phyloP scores from a whole-genome alignment of 2,888 invertebrate genomes.

The Lymantria monacha region DNA sequence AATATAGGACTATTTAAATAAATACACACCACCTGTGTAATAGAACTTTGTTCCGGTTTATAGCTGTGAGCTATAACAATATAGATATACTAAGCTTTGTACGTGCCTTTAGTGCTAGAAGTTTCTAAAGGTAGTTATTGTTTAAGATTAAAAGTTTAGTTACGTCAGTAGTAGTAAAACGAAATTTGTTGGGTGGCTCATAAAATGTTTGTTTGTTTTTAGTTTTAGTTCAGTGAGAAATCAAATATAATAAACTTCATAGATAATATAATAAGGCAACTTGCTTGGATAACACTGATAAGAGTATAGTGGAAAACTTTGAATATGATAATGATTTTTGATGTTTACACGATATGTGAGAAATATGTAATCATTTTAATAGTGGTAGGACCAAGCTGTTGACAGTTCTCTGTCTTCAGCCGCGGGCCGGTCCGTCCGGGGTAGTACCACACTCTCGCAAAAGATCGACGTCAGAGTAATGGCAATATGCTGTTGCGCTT shows the following conservation, averaged over 20 bases:
- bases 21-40: no score
- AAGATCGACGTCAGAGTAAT: no score
- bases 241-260: neutral
- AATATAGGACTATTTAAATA: no score
- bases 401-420: no score
- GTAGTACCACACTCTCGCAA: no score
- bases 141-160: constrained; percentile 14
- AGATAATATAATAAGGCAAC: neutral
- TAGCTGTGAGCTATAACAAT: neutral
- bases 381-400: no score
- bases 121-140: constrained; percentile 9
- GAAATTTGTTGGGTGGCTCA: constrained; percentile 14
- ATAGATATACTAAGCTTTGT: neutral
- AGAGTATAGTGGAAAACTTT: neutral
- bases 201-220: constrained; percentile 28
- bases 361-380: no score
- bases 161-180: constrained; percentile 18
- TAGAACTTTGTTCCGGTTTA: no score
- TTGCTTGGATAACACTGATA: neutral
- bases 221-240: constrained; percentile 1
- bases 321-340: no score
- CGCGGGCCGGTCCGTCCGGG: no score
- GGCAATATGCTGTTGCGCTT: no score
- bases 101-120: constrained; percentile 1
- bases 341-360: no score